Evolutionary conservation across 1,140 invertebrate species (phyloP).

Genomic region (Belonocnema kinseyi): DNA sequence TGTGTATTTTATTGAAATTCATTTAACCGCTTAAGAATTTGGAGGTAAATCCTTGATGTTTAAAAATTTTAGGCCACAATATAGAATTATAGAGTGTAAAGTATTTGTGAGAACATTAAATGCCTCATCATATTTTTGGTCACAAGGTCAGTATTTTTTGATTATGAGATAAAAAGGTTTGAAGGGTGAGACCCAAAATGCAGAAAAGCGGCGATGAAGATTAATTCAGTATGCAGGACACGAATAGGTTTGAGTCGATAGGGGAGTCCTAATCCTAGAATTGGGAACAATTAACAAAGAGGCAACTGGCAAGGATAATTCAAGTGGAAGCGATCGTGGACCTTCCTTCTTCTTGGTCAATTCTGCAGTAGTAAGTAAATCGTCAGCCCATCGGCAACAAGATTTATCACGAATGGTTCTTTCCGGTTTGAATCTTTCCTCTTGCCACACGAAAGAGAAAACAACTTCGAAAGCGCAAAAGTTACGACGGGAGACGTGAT

Average conservation of each 20-base stretch:
- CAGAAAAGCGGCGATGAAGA: neutral
- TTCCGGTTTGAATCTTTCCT: conserved; percentile 34
- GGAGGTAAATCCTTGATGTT: too few relatives aligned
- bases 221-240: conserved; percentile 1
- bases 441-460: conserved; percentile 31
- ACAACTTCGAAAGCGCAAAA: conserved; percentile 57
- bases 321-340: conserved; percentile 55
- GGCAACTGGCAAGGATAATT: conserved; percentile 22
- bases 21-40: too few relatives aligned
- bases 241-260: neutral
- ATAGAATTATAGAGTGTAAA: too few relatives aligned
- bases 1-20: too few relatives aligned
- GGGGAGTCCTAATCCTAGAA: neutral
- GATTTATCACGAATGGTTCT: conserved; percentile 58
- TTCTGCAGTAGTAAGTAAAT: conserved; percentile 55
- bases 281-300: conserved; percentile 7
- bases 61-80: too few relatives aligned
- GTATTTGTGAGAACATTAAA: too few relatives aligned
- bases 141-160: neutral
- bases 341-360: conserved; percentile 52
- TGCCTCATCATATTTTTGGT: too few relatives aligned
- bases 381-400: conserved; percentile 46
- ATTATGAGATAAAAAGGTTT: neutral
- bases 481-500: conserved; percentile 60
- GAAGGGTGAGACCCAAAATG: neutral